Percentiles rank a stretch among this genome's conserved stretches.
These are phyloP conservation scores for Lophotis ruficrista DNA, from an alignment of 2,113 vertebrate genomes.

Conservation along the genomic window DNA sequence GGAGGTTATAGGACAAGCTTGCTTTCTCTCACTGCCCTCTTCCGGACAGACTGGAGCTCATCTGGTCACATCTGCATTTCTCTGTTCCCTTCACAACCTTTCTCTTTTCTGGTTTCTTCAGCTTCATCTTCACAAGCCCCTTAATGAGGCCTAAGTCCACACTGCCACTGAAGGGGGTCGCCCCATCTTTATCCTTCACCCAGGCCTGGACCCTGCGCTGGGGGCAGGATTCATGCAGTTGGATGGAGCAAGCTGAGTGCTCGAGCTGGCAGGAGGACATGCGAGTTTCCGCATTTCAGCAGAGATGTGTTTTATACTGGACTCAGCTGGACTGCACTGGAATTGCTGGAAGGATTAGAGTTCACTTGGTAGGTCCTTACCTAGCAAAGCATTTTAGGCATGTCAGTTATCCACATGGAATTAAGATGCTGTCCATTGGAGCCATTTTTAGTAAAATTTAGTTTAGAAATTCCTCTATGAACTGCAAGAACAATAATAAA, in stretches of 20 bases:
- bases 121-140: neutral
- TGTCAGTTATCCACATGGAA: neutral
- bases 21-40: neutral
- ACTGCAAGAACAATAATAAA: neutral
- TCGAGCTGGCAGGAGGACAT: neutral
- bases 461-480: neutral
- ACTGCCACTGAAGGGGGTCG: neutral
- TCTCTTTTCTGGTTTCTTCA: neutral
- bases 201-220: neutral
- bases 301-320: neutral
- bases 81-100: neutral
- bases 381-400: neutral
- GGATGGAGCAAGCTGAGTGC: neutral
- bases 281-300: fast-evolving
- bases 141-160: neutral
- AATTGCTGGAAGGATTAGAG: neutral
- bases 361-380: neutral
- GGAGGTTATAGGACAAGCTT: neutral
- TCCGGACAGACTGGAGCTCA: neutral
- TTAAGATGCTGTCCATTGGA: neutral
- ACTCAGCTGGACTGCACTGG: neutral
- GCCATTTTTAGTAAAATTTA: neutral
- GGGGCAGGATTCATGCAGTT: neutral
- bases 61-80: neutral
- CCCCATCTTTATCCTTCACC: neutral